phyloP scores from a whole-genome alignment of 2,113 vertebrate species.

The Syngnathoides biaculeatus region DNA sequence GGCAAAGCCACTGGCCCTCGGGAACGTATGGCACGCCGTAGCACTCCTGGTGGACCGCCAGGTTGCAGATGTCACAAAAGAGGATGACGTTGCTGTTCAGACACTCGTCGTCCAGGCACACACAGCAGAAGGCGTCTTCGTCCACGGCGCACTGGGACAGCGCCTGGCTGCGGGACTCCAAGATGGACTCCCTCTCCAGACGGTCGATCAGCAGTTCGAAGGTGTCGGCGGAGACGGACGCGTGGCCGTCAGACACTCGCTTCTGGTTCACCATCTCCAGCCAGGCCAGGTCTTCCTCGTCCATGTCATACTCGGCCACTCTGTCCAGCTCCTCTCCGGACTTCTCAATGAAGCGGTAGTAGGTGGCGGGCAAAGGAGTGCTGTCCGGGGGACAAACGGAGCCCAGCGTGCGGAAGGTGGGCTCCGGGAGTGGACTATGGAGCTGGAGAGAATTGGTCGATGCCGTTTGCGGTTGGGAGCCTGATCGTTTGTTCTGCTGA shows the following conservation, averaged over 20 bases:
- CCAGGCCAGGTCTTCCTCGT: conserved; percentile 96
- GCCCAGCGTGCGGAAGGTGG: conserved; percentile 83
- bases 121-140: conserved; percentile 95
- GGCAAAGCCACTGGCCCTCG: conserved; percentile 96
- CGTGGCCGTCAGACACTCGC: conserved; percentile 83
- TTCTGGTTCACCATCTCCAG: conserved; percentile 96
- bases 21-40: conserved; percentile 96
- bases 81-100: conserved; percentile 98
- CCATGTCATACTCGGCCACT: conserved; percentile 96
- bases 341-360: conserved; percentile 89
- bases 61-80: conserved; percentile 97
- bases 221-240: conserved; percentile 81
- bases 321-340: conserved; percentile 84
- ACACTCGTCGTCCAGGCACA: conserved; percentile 96
- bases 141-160: conserved; percentile 85
- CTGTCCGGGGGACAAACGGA: conserved; percentile 74
- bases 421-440: conserved; percentile 81
- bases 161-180: conserved; percentile 87
- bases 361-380: conserved; percentile 79
- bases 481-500: conserved; percentile 53
- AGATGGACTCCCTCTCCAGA: conserved; percentile 89
- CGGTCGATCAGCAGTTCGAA: conserved; percentile 93
- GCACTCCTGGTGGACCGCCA: conserved; percentile 97
- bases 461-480: conserved; percentile 55
- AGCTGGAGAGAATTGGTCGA: conserved; percentile 63